These are phyloP conservation scores for Zeugodacus cucurbitae DNA, from an alignment of 1,140 invertebrate genomes.

Conservation along the genomic window DNA sequence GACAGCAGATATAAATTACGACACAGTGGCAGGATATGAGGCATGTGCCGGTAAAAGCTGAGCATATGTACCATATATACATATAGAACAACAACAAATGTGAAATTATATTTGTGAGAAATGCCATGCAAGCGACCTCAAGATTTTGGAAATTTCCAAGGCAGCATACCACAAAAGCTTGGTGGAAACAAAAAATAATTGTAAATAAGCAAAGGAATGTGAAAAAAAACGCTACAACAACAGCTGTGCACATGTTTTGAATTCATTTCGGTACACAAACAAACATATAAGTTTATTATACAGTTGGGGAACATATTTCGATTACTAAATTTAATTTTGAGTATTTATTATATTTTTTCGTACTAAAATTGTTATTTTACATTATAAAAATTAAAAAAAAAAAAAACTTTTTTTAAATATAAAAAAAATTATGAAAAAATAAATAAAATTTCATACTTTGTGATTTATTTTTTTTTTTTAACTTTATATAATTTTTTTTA, in stretches of 20 bases:
- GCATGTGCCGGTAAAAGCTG: not conserved
- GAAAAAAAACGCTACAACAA: not conserved
- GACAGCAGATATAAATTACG: not conserved
- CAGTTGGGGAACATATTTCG: not conserved
- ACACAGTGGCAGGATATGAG: not conserved
- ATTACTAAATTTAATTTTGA: not conserved
- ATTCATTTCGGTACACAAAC: not conserved
- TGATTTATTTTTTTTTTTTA: too few relatives aligned
- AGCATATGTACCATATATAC: not conserved
- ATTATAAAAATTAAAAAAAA: not conserved
- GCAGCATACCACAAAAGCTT: not conserved
- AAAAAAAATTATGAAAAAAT: too few relatives aligned
- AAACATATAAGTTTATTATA: not conserved
- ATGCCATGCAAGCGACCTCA: not conserved
- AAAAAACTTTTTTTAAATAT: too few relatives aligned
- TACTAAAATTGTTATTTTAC: not conserved
- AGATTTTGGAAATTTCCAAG: not conserved
- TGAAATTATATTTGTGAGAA: not conserved
- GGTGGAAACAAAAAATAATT: not conserved
- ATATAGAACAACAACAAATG: not conserved
- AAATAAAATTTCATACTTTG: too few relatives aligned
- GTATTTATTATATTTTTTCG: not conserved
- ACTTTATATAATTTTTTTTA: too few relatives aligned
- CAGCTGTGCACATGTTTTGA: not conserved
- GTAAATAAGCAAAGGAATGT: not conserved